Percentiles rank a stretch among this genome's conserved stretches.
Conservation (phyloP, 1,140 invertebrate species). For the Drosophila watanabei region DNA sequence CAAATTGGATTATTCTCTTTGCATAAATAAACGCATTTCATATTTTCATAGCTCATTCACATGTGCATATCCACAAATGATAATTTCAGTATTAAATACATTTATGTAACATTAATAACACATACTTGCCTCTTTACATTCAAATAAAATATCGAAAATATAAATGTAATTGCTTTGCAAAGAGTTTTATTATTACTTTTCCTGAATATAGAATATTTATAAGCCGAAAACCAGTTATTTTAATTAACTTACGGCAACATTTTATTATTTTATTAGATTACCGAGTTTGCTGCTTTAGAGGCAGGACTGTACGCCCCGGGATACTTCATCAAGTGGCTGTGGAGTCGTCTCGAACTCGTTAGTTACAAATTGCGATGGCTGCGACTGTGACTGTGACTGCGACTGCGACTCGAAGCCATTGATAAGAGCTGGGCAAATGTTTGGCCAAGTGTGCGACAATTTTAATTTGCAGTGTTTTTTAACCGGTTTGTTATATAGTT, state of each 20-base stretch:
- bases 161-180: background rate
- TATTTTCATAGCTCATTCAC: conserved; percentile 3
- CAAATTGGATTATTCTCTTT: conserved; percentile 27
- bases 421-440: conserved; percentile 78
- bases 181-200: background rate
- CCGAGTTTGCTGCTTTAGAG: background rate
- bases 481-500: conserved; percentile 16
- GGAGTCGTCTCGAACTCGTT: conserved; percentile 53
- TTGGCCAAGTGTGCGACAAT: conserved; percentile 73
- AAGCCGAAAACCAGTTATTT: background rate
- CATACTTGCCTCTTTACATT: background rate
- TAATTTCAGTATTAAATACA: background rate
- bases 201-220: background rate
- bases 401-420: conserved; percentile 38
- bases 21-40: conserved; percentile 11
- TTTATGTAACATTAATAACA: background rate
- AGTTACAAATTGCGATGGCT: conserved; percentile 53
- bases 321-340: conserved; percentile 66
- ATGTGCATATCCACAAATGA: background rate
- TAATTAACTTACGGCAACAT: background rate
- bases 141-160: background rate
- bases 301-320: conserved; percentile 25
- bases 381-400: conserved; percentile 35
- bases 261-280: background rate
- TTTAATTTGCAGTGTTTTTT: conserved; percentile 67